Percentiles rank a stretch among this genome's conserved stretches.
These are phyloP conservation scores for Xiphydria camelus DNA, from an alignment of 2,888 invertebrate species.

Conservation along the genomic window DNA sequence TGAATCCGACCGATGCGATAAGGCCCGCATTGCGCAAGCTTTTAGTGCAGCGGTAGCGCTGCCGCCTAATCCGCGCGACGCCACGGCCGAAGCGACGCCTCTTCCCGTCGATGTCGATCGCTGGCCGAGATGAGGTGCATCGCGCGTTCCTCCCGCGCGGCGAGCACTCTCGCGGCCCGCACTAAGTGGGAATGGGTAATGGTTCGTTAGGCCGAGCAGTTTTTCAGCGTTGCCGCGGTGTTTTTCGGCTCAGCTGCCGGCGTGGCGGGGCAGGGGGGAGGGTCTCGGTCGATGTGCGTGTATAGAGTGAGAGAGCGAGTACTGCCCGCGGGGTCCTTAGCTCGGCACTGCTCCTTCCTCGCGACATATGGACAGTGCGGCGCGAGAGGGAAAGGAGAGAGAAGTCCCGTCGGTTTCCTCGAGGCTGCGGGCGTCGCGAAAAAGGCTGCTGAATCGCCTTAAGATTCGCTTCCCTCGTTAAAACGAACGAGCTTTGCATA, in stretches of 20 bases:
- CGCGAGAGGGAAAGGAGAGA: too few relatives aligned
- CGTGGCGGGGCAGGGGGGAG: slow-evolving; percentile 14
- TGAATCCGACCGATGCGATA: slow-evolving; percentile 35
- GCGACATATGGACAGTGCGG: slow-evolving; percentile 25
- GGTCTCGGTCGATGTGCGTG: slow-evolving; percentile 14
- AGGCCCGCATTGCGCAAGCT: slow-evolving; percentile 44
- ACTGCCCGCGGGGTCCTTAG: too few relatives aligned
- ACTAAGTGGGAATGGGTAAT: slow-evolving; percentile 46
- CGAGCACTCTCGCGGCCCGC: slow-evolving; percentile 36
- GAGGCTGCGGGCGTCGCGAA: slow-evolving; percentile 24
- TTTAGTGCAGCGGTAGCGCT: slow-evolving; percentile 37
- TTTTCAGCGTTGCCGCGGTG: slow-evolving; percentile 41
- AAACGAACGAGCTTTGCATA: slow-evolving; percentile 53
- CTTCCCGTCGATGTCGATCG: background rate
- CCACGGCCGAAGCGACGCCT: slow-evolving; percentile 1
- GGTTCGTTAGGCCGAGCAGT: slow-evolving; percentile 53
- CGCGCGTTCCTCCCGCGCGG: slow-evolving; percentile 29
- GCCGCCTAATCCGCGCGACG: slow-evolving; percentile 27
- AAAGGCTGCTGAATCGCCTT: slow-evolving; percentile 43
- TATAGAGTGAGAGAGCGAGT: too few relatives aligned
- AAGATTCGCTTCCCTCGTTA: slow-evolving; percentile 59
- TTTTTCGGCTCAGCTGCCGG: slow-evolving; percentile 44
- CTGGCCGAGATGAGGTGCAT: slow-evolving; percentile 8
- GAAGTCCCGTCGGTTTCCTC: background rate
- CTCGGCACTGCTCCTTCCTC: background rate